Percentiles rank a stretch among this genome's conserved stretches.
Evolutionary conservation across 2,113 vertebrate genomes (phyloP).

Genomic region (Trematocara stigmaticum): DNA sequence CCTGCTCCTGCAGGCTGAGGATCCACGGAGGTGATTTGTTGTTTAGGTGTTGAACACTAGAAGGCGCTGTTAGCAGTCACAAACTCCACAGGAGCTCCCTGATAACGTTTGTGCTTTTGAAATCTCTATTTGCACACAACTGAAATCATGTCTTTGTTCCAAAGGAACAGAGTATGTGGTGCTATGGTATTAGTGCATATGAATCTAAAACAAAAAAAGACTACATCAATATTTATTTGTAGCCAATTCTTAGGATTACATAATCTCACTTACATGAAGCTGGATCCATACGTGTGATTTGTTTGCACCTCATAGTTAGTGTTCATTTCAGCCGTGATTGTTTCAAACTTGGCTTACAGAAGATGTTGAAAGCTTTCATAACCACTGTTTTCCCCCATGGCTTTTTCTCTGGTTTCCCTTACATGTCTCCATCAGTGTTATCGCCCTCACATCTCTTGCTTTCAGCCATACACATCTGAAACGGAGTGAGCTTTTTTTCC

Average conservation of each 20-base stretch:
- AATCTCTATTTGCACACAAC: background rate
- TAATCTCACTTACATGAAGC: background rate
- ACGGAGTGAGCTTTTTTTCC: background rate
- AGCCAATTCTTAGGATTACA: background rate
- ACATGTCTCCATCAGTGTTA: background rate
- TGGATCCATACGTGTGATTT: background rate
- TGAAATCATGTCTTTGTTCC: background rate
- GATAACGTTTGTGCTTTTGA: background rate
- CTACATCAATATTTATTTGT: background rate
- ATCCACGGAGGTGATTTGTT: background rate
- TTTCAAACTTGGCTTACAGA: constrained; percentile 17
- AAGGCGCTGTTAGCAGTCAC: constrained; percentile 73
- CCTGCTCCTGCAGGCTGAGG: background rate
- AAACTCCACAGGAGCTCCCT: background rate
- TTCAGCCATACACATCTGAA: constrained; percentile 4
- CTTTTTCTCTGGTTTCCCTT: background rate
- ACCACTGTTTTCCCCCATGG: constrained; percentile 7
- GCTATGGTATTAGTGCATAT: background rate
- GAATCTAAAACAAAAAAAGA: background rate
- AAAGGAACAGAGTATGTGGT: background rate
- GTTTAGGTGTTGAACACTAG: constrained; percentile 55
- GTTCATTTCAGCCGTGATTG: constrained; percentile 12
- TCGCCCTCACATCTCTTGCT: constrained; percentile 13
- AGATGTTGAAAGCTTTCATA: constrained; percentile 21
- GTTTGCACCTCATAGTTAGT: background rate